Conservation (phyloP, 2,888 invertebrate genomes). For the Apodemia hepburni region DNA sequence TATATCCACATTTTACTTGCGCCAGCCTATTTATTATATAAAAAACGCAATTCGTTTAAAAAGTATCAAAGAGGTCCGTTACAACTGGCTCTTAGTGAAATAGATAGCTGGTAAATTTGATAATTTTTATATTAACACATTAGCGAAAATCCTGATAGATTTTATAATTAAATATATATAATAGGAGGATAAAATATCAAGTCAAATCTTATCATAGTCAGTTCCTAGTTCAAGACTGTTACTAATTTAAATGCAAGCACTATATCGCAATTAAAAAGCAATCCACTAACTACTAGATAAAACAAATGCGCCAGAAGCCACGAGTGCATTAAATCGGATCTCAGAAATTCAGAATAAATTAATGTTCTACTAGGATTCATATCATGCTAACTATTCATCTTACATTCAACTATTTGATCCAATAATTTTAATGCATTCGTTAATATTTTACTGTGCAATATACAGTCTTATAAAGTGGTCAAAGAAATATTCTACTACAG, state of each 20-base stretch:
- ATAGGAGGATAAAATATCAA: too few species aligned
- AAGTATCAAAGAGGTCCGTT: too few species aligned
- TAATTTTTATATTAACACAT: too few species aligned
- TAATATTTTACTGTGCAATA: background rate
- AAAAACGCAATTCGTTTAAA: too few species aligned
- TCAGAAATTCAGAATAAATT: background rate
- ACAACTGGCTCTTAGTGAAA: too few species aligned
- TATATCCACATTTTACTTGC: too few species aligned
- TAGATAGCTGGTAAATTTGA: too few species aligned
- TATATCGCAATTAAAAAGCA: slow-evolving; percentile 14
- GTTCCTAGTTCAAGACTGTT: background rate
- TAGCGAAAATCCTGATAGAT: too few species aligned
- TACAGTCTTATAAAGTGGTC: background rate
- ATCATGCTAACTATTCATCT: background rate
- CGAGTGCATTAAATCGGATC: slow-evolving; percentile 11
- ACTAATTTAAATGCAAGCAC: background rate
- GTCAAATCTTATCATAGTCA: background rate
- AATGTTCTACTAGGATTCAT: background rate
- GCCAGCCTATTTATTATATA: too few species aligned
- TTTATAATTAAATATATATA: too few species aligned
- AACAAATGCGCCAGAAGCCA: slow-evolving; percentile 17
- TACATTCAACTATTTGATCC: background rate
- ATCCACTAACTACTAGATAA: slow-evolving; percentile 1
- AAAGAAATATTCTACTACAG: background rate
- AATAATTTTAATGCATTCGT: background rate